phyloP scores from a whole-genome alignment of 2,888 invertebrate species.

The Harpagoxenus sublaevis region DNA sequence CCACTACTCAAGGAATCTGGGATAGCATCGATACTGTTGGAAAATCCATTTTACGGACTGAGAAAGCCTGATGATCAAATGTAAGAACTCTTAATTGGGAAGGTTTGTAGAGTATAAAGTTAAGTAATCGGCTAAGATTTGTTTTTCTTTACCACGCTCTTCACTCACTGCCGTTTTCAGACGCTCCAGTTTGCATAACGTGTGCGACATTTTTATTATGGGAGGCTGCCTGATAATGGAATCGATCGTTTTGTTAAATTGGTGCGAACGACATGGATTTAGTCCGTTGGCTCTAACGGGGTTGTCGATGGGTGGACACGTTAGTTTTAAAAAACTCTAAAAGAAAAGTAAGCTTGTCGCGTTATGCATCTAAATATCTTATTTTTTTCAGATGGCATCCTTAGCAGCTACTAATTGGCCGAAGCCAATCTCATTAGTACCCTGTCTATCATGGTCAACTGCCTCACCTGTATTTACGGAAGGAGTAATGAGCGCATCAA shows the following conservation, averaged over 20 bases:
- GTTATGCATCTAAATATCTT: background rate
- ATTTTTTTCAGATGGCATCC: constrained; percentile 95
- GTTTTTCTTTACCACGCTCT: background rate
- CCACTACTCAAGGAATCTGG: constrained; percentile 96
- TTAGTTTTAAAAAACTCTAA: constrained; percentile 87
- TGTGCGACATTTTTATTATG: constrained; percentile 99
- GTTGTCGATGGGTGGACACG: constrained; percentile 99
- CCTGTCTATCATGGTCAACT: constrained; percentile 99
- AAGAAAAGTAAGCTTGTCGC: background rate
- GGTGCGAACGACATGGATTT: constrained; percentile 96
- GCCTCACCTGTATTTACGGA: constrained; percentile 98
- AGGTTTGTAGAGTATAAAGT: constrained; percentile 70
- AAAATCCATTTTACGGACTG: constrained; percentile 98
- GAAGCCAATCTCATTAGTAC: constrained; percentile 96
- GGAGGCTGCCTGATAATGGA: constrained; percentile 98
- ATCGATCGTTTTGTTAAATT: constrained; percentile 95
- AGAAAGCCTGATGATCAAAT: constrained; percentile 95
- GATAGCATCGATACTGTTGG: constrained; percentile 97
- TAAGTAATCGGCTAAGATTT: background rate
- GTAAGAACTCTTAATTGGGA: constrained; percentile 87
- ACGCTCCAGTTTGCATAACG: constrained; percentile 96
- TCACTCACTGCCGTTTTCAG: constrained; percentile 85
- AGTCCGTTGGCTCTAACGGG: constrained; percentile 98
- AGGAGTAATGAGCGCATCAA: constrained; percentile 98
- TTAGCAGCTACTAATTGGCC: constrained; percentile 98